Conservation (phyloP, 2,113 vertebrate genomes). For the Laticauda laticaudata region DNA sequence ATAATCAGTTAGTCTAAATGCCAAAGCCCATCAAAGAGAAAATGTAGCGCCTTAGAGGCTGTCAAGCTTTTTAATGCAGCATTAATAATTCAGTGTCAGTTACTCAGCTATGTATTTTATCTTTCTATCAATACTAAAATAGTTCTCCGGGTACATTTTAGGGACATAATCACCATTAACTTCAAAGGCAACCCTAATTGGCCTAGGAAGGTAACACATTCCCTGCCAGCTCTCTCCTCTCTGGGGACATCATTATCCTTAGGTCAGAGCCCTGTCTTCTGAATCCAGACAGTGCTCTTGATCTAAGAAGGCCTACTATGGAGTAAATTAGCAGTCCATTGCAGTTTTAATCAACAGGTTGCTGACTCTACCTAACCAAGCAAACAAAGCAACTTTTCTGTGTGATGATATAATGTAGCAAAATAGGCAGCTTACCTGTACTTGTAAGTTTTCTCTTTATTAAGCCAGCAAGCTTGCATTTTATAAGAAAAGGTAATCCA, state of each 20-base stretch:
- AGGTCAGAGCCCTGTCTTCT: not conserved
- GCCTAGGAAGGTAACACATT: not conserved
- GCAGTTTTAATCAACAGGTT: not conserved
- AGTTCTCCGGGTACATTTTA: not conserved
- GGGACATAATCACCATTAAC: slow-evolving; percentile 8
- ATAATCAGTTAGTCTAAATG: slow-evolving; percentile 1
- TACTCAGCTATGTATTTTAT: not conserved
- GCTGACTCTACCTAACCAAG: not conserved
- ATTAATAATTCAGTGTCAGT: slow-evolving; percentile 7
- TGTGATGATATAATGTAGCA: not conserved
- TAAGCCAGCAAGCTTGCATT: not conserved
- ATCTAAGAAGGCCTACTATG: not conserved
- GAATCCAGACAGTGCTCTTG: not conserved
- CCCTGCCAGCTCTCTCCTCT: not conserved
- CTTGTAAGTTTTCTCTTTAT: not conserved
- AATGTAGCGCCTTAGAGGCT: not conserved
- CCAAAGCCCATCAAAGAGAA: slow-evolving; percentile 1
- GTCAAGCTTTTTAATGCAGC: not conserved
- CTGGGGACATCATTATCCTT: not conserved
- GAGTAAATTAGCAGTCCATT: not conserved
- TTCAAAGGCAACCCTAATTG: slow-evolving; percentile 16
- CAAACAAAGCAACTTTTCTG: not conserved
- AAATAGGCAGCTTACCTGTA: not conserved
- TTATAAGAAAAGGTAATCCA: not conserved
- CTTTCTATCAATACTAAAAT: slow-evolving; percentile 14